A percentile compares a stretch with the other conserved stretches of the same genome.
phyloP scores from a whole-genome alignment of 2,113 vertebrate species.

The Lasiurus cinereus region DNA sequence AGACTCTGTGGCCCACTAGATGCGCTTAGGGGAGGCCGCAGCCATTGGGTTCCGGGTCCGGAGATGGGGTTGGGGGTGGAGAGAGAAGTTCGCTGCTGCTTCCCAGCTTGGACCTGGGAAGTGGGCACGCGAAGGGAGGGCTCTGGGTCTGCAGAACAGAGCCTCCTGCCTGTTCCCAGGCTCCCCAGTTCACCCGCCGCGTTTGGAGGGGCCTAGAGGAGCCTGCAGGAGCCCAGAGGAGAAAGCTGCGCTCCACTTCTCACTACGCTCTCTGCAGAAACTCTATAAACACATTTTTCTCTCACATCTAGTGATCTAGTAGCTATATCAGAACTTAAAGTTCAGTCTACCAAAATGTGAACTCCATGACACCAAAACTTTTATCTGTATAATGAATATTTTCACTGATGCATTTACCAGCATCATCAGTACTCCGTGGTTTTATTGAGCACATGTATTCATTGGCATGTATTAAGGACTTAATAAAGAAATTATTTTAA shows the following conservation, averaged over 20 bases:
- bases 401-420: conserved; percentile 19
- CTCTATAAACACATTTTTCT: conserved; percentile 56
- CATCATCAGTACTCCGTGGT: conserved; percentile 11
- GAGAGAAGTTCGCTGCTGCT: not conserved
- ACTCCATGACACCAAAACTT: not conserved
- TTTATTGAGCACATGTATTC: conserved; percentile 30
- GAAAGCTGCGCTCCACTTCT: not conserved
- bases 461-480: conserved; percentile 28
- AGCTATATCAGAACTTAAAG: conserved; percentile 45
- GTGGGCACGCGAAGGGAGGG: not conserved
- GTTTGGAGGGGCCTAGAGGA: not conserved
- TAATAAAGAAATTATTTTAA: conserved; percentile 51
- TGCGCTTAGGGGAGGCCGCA: not conserved
- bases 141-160: not conserved
- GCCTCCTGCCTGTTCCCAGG: not conserved
- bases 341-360: conserved; percentile 44
- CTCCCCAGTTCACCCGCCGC: conserved; percentile 45
- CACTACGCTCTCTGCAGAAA: conserved; percentile 71
- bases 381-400: not conserved
- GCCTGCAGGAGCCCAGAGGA: not conserved
- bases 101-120: not conserved
- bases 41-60: not conserved
- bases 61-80: not conserved
- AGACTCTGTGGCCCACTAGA: too few relatives aligned
- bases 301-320: conserved; percentile 32